Conservation (phyloP, 2,113 vertebrate genomes). For the Nibea coibor region DNA sequence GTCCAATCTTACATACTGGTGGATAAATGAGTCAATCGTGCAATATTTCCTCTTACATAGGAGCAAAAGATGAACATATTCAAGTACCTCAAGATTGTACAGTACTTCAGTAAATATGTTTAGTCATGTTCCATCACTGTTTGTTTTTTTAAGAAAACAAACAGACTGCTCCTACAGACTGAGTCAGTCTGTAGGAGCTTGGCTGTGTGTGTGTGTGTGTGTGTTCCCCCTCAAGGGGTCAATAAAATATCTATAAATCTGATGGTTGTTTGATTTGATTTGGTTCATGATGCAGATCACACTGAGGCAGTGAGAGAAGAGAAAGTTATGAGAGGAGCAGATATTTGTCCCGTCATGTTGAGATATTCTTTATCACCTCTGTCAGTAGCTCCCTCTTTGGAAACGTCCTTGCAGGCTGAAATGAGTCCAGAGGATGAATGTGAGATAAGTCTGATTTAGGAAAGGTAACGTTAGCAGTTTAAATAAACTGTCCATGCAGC, state of each 20-base stretch:
- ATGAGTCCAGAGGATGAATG: not conserved
- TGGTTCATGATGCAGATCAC: not conserved
- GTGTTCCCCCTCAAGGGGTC: no score
- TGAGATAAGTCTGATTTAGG: not conserved
- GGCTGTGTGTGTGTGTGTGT: no score
- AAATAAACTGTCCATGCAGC: not conserved
- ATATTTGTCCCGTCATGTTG: not conserved
- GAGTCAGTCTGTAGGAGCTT: no score
- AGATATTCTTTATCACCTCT: not conserved
- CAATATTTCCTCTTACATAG: not conserved
- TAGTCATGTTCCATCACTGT: not conserved
- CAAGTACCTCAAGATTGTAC: not conserved
- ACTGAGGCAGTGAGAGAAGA: not conserved
- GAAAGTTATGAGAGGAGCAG: not conserved
- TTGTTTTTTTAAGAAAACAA: not conserved
- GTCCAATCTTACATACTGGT: not conserved
- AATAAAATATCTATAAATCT: no score
- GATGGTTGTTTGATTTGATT: not conserved
- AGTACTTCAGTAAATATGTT: not conserved
- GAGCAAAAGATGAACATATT: not conserved
- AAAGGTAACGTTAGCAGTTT: not conserved
- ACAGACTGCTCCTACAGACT: no score
- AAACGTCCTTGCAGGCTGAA: not conserved
- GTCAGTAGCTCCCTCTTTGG: not conserved
- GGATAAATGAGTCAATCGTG: not conserved